A percentile compares a stretch with the other conserved stretches of the same genome.
Evolutionary conservation across 2,888 invertebrate genomes (phyloP).

Genomic region (Germaria angustata): DNA sequence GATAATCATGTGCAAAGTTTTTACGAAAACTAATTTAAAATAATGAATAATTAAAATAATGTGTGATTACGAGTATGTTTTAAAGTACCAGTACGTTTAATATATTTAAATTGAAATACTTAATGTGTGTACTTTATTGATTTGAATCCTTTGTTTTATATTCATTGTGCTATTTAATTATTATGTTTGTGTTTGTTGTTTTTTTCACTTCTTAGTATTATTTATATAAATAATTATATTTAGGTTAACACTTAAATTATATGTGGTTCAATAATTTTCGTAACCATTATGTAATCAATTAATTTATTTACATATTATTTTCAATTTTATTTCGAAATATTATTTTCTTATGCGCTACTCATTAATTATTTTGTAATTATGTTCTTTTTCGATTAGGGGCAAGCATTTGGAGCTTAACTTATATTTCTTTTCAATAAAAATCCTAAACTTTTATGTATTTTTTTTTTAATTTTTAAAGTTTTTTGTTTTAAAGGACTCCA

Average conservation of each 20-base stretch:
- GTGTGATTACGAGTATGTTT: too few species aligned
- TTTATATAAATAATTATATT: slow-evolving; percentile 30
- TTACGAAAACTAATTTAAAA: too few species aligned
- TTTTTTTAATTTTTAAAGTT: not conserved
- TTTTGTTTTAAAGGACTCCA: slow-evolving; percentile 46
- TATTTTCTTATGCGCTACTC: not conserved
- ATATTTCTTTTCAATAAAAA: slow-evolving; percentile 39
- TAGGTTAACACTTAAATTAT: slow-evolving; percentile 54
- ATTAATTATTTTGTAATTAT: not conserved
- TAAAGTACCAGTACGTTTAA: not conserved
- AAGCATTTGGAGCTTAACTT: slow-evolving; percentile 39
- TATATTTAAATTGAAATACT: slow-evolving; percentile 23
- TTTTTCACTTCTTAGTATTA: slow-evolving; percentile 48
- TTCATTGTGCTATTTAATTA: slow-evolving; percentile 43
- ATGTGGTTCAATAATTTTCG: slow-evolving; percentile 45
- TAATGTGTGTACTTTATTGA: slow-evolving; percentile 4
- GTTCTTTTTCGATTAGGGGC: slow-evolving; percentile 3
- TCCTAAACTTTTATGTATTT: too few species aligned
- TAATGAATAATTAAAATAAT: slow-evolving; percentile 31
- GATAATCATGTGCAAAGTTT: too few species aligned
- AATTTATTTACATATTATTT: slow-evolving; percentile 8
- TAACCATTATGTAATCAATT: slow-evolving; percentile 41
- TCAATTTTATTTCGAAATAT: too few species aligned
- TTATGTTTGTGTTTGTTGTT: too few species aligned
- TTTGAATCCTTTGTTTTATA: slow-evolving; percentile 14